Base-by-base conservation (phyloP, 2,113 vertebrate genomes). In the Symphodus melops region DNA sequence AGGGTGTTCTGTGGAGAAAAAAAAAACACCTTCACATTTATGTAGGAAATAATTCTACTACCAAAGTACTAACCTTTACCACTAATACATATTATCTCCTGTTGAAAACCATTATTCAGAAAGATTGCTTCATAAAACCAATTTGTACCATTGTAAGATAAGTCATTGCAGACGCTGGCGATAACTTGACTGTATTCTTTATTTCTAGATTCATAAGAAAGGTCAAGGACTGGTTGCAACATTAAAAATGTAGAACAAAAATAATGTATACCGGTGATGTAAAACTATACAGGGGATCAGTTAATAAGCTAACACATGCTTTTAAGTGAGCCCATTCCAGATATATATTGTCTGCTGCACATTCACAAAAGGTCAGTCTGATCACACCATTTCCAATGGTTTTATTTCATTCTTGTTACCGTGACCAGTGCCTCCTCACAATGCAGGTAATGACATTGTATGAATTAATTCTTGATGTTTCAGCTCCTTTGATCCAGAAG, bases 391-490 rank as follows among this genome's bases (percentile, higher is more conserved):
- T 80, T 75, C 79, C 67, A 53, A 67, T 48, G 75, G 72, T 73
- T 80, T 80, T 67, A 84, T 88, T 91, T 89, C 81, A 82, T 68
- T 79, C 83, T 72, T 59, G 64, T 83, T 53, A 74, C 66, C 58
- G 37, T 41, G 48, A 66, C 59, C 44, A 65, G 72, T 63, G 52
- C 69, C 62, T 54, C 48, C 21, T 21, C 81, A 84, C 66, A 54
- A 16, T 68, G 68, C 64, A 74, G 67, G 66, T 75, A 73, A 77
- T 71, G 42, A 81, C 80, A 91, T 86, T 86, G 71, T 79, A 79
- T 72, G 64, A 91, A 91, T 88, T 89, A 83, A 78, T 60, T 81
- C 86, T 84, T 90, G 85, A 89, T 89, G 88, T 87, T 85, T 75
- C 57, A 62, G 82, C 85, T 83, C 72, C 67, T 71, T 69, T 79